Conservation (phyloP, 2,888 invertebrate species). For the Drosophila setosimentum region DNA sequence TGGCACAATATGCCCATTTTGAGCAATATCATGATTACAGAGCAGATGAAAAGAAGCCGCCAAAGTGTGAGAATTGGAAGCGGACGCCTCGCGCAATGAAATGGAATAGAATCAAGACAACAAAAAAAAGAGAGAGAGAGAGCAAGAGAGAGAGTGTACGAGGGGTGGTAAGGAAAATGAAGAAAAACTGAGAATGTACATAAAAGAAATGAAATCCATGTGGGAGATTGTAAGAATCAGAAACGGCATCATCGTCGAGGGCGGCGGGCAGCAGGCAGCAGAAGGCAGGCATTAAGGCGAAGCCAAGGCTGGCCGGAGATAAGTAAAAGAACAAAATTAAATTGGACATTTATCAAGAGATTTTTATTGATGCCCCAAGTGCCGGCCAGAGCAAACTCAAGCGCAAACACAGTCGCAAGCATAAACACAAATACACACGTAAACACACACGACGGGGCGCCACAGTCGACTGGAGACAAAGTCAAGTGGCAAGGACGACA, state of each 20-base stretch:
- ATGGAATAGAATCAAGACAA: constrained; percentile 58
- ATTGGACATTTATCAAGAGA: constrained; percentile 84
- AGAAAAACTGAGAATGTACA: constrained; percentile 35
- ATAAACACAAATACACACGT: constrained; percentile 15
- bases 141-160: constrained; percentile 11
- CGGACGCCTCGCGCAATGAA: constrained; percentile 53
- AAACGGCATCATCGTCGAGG: constrained; percentile 4
- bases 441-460: constrained; percentile 27
- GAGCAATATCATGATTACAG: constrained; percentile 65
- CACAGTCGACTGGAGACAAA: constrained; percentile 41
- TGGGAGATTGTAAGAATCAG: constrained; percentile 43
- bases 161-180: constrained; percentile 4
- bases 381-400: constrained; percentile 54
- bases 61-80: constrained; percentile 66
- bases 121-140: constrained; percentile 24
- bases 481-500: constrained; percentile 65
- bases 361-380: constrained; percentile 82
- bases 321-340: constrained; percentile 82
- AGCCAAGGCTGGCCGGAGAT: constrained; percentile 55
- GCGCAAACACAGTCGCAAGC: constrained; percentile 19
- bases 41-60: constrained; percentile 46
- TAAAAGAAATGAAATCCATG: constrained; percentile 59
- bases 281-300: constrained; percentile 15
- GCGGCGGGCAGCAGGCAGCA: constrained; percentile 8
- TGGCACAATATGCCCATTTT: constrained; percentile 69